These are phyloP conservation scores for Lithophane ornitopus DNA, from an alignment of 2,888 invertebrate species.

Conservation along the genomic window DNA sequence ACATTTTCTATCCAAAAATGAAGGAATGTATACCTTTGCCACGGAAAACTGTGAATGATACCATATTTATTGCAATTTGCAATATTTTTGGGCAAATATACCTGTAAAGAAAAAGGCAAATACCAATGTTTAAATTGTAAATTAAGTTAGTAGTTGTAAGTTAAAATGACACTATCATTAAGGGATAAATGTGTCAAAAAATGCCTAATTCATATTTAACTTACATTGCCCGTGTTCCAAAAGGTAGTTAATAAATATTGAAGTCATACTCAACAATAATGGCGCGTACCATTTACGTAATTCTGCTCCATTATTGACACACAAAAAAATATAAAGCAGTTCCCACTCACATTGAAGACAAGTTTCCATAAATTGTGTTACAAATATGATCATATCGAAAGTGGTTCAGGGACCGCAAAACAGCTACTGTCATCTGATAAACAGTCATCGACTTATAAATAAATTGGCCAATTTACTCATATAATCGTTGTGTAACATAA, in stretches of 20 bases:
- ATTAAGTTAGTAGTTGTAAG: background rate
- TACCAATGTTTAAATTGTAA: background rate
- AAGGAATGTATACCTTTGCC: background rate
- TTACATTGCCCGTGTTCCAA: background rate
- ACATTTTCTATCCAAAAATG: background rate
- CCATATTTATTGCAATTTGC: no score
- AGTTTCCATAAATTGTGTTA: slow-evolving; percentile 65
- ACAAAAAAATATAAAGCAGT: slow-evolving; percentile 64
- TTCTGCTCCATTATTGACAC: slow-evolving; percentile 62
- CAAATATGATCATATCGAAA: slow-evolving; percentile 58
- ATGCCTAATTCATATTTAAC: slow-evolving; percentile 1
- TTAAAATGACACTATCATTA: background rate
- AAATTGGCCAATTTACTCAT: slow-evolving; percentile 25
- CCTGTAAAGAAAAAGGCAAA: background rate
- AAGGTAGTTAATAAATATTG: slow-evolving; percentile 53
- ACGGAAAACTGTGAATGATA: background rate
- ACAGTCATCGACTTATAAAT: slow-evolving; percentile 23
- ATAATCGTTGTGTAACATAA: background rate
- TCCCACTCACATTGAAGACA: slow-evolving; percentile 61
- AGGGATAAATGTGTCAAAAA: slow-evolving; percentile 6
- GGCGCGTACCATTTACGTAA: slow-evolving; percentile 59
- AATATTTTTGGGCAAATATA: background rate
- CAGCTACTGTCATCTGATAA: slow-evolving; percentile 45
- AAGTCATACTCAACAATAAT: slow-evolving; percentile 46
- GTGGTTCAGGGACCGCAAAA: slow-evolving; percentile 57